Base-by-base conservation (phyloP, 2,888 invertebrate species). In the Clanis bilineata region DNA sequence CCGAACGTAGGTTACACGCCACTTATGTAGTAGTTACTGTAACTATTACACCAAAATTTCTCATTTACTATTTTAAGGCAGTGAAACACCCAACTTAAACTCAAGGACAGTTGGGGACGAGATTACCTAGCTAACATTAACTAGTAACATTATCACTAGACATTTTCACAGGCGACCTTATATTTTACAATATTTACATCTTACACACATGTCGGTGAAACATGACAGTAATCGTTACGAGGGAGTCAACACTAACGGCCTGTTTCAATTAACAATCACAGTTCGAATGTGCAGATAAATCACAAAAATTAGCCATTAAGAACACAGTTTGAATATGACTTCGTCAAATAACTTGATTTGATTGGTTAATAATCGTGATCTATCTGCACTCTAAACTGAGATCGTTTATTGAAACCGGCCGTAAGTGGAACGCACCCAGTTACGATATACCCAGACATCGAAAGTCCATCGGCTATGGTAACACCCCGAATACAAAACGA, bases 61-160 rank as follows among this genome's bases (percentile, higher is more conserved):
- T 80, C 80, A 79, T 84, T 67, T 81, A 88, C 87, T 85, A 90
- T 76, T 89, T 90, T 92, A 92, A 92, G 92, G 92, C 92, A 92
- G 92, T 92, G 92, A 91, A 88, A 92, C 89, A 88, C 90, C 92
- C 92, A 92, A 91, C 91, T 83, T 83, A 91, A 91, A 90, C 82
- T 86, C 81, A 85, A 91, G 90, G 89, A 88, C 85, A 86, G 92
- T 91, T 88, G 91, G 92, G 91, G 87, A 88, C 88, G 85, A 90
- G 85, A 89, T 91, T 91, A 90, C 89, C 91, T 92, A 91, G 92
- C 92, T 92, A 91, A 91, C 81, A 85, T 90, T 90, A 91, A 85
- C 86, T 89, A 85, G 88, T 88, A 86, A 84, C 79, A 86, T n/a
- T 90, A 90, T 85, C 82, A 86, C 90, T 92, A 90, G 86, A 88